phyloP scores from a whole-genome alignment of 2,113 vertebrate genomes.

The Crotophaga sulcirostris region DNA sequence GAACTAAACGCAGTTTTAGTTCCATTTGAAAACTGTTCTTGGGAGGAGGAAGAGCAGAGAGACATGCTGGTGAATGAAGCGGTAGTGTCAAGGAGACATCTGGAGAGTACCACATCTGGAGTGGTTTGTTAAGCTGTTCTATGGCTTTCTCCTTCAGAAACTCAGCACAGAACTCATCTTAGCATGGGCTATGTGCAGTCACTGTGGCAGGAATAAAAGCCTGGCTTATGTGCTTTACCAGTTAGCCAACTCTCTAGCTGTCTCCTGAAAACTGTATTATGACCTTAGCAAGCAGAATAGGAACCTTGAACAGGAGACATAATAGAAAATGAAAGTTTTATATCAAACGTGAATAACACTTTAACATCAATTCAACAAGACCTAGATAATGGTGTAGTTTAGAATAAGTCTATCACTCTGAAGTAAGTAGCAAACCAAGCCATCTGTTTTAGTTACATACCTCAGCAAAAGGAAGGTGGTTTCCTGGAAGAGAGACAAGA shows the following conservation, averaged over 20 bases:
- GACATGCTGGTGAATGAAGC: not conserved
- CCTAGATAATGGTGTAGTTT: not conserved
- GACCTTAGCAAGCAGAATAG: not conserved
- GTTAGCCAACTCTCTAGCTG: not conserved
- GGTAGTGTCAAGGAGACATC: not conserved
- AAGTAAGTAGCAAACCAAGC: not conserved
- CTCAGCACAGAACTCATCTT: fast-evolving
- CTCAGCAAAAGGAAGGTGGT: not conserved
- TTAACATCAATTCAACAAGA: not conserved
- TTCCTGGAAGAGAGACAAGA: not conserved
- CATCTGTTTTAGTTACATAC: not conserved
- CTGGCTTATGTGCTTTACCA: not conserved
- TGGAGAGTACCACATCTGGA: not conserved
- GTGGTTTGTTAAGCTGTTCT: not conserved
- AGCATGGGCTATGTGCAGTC: not conserved
- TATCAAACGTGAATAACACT: not conserved
- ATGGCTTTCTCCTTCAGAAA: not conserved
- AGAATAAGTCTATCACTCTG: not conserved
- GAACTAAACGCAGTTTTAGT: not conserved
- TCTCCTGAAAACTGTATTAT: not conserved
- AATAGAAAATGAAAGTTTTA: not conserved
- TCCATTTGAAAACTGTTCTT: not conserved
- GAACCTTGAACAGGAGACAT: not conserved
- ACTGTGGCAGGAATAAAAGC: not conserved
- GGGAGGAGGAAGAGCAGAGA: not conserved